Percentiles rank a stretch among this genome's conserved stretches.
These are phyloP conservation scores for Neolamprologus brichardi DNA, from an alignment of 2,113 vertebrate species.

Conservation along the genomic window DNA sequence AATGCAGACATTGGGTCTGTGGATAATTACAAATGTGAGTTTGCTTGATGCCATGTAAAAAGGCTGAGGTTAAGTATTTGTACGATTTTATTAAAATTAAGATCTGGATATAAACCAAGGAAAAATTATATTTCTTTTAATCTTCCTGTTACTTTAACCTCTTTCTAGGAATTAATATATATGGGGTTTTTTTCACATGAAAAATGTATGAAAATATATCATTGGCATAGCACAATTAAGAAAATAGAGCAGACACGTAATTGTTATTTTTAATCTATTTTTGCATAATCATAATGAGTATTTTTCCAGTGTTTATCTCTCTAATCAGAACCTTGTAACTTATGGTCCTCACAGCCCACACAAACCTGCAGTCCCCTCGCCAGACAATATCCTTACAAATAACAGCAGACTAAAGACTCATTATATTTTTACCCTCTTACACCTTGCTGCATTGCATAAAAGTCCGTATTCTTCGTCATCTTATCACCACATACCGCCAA, in stretches of 20 bases:
- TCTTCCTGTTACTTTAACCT: not conserved
- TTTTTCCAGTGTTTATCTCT: not conserved
- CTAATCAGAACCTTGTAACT: conserved; percentile 22
- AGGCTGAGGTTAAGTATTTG: not conserved
- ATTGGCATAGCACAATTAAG: not conserved
- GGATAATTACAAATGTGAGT: not conserved
- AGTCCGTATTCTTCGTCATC: conserved; percentile 25
- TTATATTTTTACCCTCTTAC: conserved; percentile 32
- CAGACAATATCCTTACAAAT: conserved; percentile 1
- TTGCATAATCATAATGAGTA: conserved; percentile 22
- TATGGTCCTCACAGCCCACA: not conserved
- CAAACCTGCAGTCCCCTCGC: conserved; percentile 1
- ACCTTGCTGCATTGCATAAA: conserved; percentile 46
- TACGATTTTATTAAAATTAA: not conserved
- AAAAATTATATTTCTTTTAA: not conserved
- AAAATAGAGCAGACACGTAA: not conserved
- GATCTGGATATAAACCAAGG: not conserved
- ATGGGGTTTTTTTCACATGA: rapidly evolving
- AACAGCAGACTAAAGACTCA: conserved; percentile 27
- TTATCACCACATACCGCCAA: not conserved
- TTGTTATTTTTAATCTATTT: not conserved
- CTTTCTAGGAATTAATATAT: not conserved
- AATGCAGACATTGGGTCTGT: not conserved
- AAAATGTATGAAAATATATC: not conserved
- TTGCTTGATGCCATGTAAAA: not conserved